Evolutionary conservation across 2,888 invertebrate species (phyloP), one percentile per base, ranked within the genome.

Genomic region (Lasioglossum pauxillum): DNA sequence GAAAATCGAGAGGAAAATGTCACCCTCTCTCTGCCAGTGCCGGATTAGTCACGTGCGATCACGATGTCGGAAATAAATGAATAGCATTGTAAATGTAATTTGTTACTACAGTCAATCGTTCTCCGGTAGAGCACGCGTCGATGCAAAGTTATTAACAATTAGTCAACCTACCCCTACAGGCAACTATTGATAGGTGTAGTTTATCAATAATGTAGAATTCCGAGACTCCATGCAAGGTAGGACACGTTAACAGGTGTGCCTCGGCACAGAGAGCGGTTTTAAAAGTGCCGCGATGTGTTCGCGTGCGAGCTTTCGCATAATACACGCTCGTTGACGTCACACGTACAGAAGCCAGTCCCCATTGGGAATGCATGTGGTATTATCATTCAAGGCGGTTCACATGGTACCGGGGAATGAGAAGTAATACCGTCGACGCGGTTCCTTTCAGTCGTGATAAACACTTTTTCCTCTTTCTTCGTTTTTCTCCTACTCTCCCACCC

Each of bases 331-430:
- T 27, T 80, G 79, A 75, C 78, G 83, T 78, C 80, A 74, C 80
- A 60, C 64, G 38, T 23, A 23, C 46, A 49, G 35, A 35, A 31
- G n/a, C 38, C 38, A 75, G 16, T 72, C 75, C 87, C 73, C 74
- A 60, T 78, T 69, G 84, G 75, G 82, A 87, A 82, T 88, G 80
- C 80, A 49, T 38, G 78, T 78, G 67, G 74, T 84, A 76, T 87
- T 87, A 82, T 84, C 82, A 82, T 87, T 82, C 84, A 84, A 82
- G 82, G 75, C 77, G 81, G 74, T 81, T 81, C 80, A 44, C 78
- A 69, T 77, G 78, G 78, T 27, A 31, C 80, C 60, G 86, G 74
- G 64, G 79, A 81, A 81, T 35, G 81, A 77, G 83, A 78, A 87
- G 77, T 87, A 87, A 87, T 79, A 49, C 78, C 87, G 79, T 69